phyloP scores from a whole-genome alignment of 2,888 invertebrate genomes.

The Scrobipalpa atriplicella region DNA sequence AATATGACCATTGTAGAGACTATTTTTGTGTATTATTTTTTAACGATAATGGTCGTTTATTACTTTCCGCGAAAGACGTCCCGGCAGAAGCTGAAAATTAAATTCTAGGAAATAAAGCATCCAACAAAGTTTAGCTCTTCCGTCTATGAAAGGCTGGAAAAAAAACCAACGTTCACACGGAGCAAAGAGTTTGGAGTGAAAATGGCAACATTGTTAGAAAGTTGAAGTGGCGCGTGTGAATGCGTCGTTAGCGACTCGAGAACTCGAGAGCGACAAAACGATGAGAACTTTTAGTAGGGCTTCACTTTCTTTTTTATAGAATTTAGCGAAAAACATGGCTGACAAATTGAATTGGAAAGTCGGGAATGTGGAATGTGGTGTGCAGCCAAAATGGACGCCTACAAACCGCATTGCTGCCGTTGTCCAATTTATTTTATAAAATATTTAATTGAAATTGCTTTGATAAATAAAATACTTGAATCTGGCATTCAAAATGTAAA shows the following conservation, averaged over 20 bases:
- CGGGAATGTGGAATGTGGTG: background rate
- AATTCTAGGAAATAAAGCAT: constrained; percentile 9
- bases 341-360: constrained; percentile 7
- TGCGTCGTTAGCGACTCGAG: constrained; percentile 22
- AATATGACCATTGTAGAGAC: too few species aligned
- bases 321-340: background rate
- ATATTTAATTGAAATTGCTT: background rate
- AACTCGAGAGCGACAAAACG: constrained; percentile 17
- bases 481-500: too few species aligned
- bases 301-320: background rate
- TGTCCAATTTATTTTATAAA: background rate
- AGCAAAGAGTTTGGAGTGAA: constrained; percentile 17
- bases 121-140: background rate
- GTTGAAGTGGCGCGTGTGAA: constrained; percentile 24
- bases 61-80: background rate
- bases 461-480: background rate
- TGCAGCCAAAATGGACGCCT: background rate
- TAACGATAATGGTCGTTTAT: too few species aligned
- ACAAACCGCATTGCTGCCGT: background rate
- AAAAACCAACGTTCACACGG: constrained; percentile 15
- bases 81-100: background rate
- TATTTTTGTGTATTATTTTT: too few species aligned
- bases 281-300: constrained; percentile 8
- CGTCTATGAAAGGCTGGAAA: background rate
- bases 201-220: constrained; percentile 19